Base-by-base conservation (phyloP, 1,140 invertebrate genomes). In the Scaptomyza pallida region DNA sequence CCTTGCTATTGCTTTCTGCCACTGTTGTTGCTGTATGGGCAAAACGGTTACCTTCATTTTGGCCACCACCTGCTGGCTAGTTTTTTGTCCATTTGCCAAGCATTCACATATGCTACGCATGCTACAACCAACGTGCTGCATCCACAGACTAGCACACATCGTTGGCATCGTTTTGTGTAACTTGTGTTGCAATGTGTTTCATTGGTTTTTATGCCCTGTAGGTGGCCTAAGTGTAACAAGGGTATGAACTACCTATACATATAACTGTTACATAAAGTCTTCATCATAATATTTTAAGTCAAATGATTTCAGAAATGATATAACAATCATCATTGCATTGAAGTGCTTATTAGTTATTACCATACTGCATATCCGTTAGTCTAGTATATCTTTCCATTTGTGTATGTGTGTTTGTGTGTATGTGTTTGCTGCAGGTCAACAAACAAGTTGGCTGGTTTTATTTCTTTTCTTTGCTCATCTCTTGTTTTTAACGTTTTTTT, bases 381-480 rank as follows among this genome's bases (percentile, higher is more conserved):
- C n/a, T n/a, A 41, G 13, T 21, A 44, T 26, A 6, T 9, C 8
- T 21, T 6, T 3, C 21, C 30, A 15, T 44, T 40, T 15, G 1
- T 30, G 41, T 21, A 4, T 21, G 19, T 57, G 9, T 35, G 15
- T 45, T 2, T 19, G 52, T 52, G 47, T 54, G 37, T 47, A 5
- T 50, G 21, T 62, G 41, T 55, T 57, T 55, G 30, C 26, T 54
- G 44, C 61, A 57, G 52, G 51, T 65, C 45, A 65, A 65, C 62
- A 71, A 65, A 65, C 60, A 65, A 64, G 40, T 19, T 47, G 69
- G 69, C 55, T 35, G 41, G 43, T 35, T 35, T 72, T 44, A 55
- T 47, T 59, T 51, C 54, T 37, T 51, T 43, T 15, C 12, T 26
- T 43, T 30, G 43, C 13, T 2, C 10, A 17, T 21, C 47, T 50